Base-by-base conservation (phyloP, 2,888 invertebrate species). In the Hipparchia sbordonii region DNA sequence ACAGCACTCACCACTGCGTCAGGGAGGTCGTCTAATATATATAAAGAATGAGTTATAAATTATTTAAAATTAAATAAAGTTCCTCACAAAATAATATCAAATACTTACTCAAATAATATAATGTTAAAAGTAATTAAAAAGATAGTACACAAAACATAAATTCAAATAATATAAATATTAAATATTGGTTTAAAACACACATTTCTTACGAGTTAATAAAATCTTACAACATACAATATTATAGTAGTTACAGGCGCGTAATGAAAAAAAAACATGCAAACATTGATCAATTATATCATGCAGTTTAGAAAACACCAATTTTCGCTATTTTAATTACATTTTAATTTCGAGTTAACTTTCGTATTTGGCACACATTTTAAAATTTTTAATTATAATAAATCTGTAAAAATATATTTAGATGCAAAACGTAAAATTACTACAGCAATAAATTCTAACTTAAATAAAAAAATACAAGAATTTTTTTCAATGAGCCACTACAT, bases 391-490 rank as follows among this genome's bases (percentile, higher is more conserved):
- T 13, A 48, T 48, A 48, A 70, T 62, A 70, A 68, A 61, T 56
- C 61, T 51, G n/a, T 67, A 67, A 66, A 70, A 6, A 7, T 57
- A n/a, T 23, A 23, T 23, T 23, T 23, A 54, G 12, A 67, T 73
- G 77, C 78, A 82, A 77, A 76, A 57, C 76, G 46, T 74, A 79
- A 83, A 79, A 85, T 84, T 82, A 85, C 83, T 82, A 85, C 83
- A 84, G 82, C 51, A 33, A 7, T 33, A 68, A 59, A 56, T 23
- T 8, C 23, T 57, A 3, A 56, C n/a, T 2, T 56, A 56, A 13
- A 56, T 12, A n/a, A 56, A 56, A n/a, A 4, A 23, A 6, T 56
- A 56, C 56, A 56, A 56, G 23, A 56, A 56, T 6, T 13, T 56
- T 13, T 13, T 56, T 0, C 13, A 13, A 13, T 4, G 23, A 57